Evolutionary conservation across 2,888 invertebrate genomes (phyloP), one percentile per base, ranked within the genome.

Genomic region (Bibio marci): DNA sequence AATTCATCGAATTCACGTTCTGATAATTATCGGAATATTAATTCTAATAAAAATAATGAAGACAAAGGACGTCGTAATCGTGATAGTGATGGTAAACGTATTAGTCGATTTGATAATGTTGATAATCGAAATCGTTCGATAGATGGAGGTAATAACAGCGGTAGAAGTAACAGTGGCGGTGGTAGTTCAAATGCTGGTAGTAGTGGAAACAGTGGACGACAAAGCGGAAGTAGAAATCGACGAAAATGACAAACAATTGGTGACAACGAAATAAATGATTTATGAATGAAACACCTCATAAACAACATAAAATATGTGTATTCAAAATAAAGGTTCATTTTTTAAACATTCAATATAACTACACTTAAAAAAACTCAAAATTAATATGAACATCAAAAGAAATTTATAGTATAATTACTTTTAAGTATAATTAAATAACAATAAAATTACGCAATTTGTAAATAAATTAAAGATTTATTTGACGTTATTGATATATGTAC

Each of bases 191-290:
- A 35, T 31, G 39, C 30, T 32, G 26, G 31, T 26, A 36, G 33
- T 37, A 31, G 39, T 12, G 19, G 36, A 12, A 31, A 27, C 38
- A 18, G 30, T 22, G 8, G 22, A 22, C 22, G 22, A 22, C 22
- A 22, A 22, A 31, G 44, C 8, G 22, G 8, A 13, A 38, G 37
- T 18, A 32, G 30, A 12, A 35, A 38, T 13, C 36, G 43, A 13
- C 37, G 44, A 14, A 39, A 37, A 40, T 27, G 37, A 40, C 22
- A 22, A 22, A 22, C n/a, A n/a, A n/a, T n/a, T n/a, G n/a, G n/a
- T n/a, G n/a, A n/a, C n/a, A n/a, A n/a, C n/a, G n/a, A n/a, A n/a
- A n/a, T n/a, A n/a, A n/a, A n/a, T n/a, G n/a, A n/a, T n/a, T n/a
- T n/a, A n/a, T n/a, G n/a, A n/a, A n/a, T n/a, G n/a, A n/a, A n/a